Conservation (phyloP, 2,797 vertebrate genomes). For the Malacoraja senta region DNA sequence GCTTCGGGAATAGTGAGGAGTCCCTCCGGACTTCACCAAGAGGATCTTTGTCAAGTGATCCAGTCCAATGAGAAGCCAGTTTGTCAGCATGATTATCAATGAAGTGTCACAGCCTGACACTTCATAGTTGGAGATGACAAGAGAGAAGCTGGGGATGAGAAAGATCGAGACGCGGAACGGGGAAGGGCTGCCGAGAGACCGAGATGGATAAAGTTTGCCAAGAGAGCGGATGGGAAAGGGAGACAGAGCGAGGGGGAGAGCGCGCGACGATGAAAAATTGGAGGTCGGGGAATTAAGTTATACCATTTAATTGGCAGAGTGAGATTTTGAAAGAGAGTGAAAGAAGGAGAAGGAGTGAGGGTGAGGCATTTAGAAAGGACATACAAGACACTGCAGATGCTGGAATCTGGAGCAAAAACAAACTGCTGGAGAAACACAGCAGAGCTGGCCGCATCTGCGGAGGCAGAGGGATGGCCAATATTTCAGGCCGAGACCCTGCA, state of each 20-base stretch:
- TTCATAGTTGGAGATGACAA: not conserved
- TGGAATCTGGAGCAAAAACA: too few species aligned
- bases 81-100: not conserved
- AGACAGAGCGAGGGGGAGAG: not conserved
- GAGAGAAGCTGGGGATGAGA: not conserved
- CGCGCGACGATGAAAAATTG: not conserved
- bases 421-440: too few species aligned
- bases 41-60: slow-evolving; percentile 9
- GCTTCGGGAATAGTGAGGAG: not conserved
- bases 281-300: not conserved
- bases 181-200: not conserved
- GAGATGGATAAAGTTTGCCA: too few species aligned
- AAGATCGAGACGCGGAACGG: not conserved
- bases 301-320: not conserved
- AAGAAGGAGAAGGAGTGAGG: too few species aligned
- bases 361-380: too few species aligned
- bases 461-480: too few species aligned
- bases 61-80: not conserved
- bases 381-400: too few species aligned
- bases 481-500: too few species aligned
- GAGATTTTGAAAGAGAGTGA: not conserved
- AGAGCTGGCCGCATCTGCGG: too few species aligned
- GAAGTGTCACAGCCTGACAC: not conserved
- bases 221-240: not conserved
- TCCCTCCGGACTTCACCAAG: not conserved